Percentiles rank a stretch among this genome's conserved stretches.
phyloP scores from a whole-genome alignment of 2,888 invertebrate genomes.

The Acanthosoma haemorrhoidale region DNA sequence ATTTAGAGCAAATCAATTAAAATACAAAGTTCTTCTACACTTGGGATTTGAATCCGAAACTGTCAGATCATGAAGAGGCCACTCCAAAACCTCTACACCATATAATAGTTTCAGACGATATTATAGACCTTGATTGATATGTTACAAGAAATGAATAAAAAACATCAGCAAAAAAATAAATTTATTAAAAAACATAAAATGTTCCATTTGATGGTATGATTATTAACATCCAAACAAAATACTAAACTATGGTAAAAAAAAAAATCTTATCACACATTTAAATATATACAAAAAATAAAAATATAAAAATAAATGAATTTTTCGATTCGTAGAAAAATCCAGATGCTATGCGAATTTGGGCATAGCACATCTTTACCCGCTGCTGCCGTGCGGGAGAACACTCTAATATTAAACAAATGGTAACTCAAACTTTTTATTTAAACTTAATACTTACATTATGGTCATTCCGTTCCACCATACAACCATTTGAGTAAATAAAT shows the following conservation, averaged over 20 bases:
- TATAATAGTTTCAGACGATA: no score
- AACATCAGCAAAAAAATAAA: constrained; percentile 11
- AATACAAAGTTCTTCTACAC: no score
- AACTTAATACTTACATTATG: neutral
- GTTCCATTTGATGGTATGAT: neutral
- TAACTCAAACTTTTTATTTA: neutral
- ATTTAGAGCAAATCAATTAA: no score
- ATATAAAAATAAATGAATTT: neutral
- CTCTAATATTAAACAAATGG: neutral
- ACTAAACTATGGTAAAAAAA: constrained; percentile 2
- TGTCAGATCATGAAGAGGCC: no score
- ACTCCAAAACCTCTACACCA: no score
- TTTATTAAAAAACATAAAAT: constrained; percentile 5
- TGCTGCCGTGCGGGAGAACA: neutral
- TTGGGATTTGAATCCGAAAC: no score
- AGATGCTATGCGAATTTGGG: neutral
- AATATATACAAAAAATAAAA: neutral
- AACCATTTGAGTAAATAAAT: neutral
- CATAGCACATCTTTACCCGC: constrained; percentile 7
- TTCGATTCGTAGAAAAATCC: constrained; percentile 1
- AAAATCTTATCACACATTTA: constrained; percentile 3
- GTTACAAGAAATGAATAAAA: neutral
- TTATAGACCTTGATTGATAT: neutral
- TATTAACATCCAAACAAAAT: neutral
- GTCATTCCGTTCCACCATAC: neutral